phyloP scores from a whole-genome alignment of 2,888 invertebrate species.

The Ichneumoninae sp. region DNA sequence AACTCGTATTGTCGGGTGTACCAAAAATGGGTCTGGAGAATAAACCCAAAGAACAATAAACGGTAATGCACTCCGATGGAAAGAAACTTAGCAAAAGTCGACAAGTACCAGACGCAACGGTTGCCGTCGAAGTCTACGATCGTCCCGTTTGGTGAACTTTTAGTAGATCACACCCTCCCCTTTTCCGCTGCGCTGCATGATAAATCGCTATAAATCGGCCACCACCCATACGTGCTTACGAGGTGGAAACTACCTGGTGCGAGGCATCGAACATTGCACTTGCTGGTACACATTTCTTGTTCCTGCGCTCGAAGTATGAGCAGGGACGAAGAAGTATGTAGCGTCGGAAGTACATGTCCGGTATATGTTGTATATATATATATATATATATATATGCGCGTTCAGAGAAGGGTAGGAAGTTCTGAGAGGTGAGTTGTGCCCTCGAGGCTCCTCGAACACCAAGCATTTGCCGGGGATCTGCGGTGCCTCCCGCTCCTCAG shows the following conservation, averaged over 20 bases:
- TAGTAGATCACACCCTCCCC: neutral
- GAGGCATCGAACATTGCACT: slow-evolving; percentile 25
- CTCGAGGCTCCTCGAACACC: slow-evolving; percentile 16
- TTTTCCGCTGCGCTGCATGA: slow-evolving; percentile 8
- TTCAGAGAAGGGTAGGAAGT: slow-evolving; percentile 32
- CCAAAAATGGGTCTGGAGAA: neutral
- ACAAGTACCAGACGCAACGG: neutral
- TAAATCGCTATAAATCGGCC: slow-evolving; percentile 13
- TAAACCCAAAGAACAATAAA: neutral
- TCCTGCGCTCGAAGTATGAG: slow-evolving; percentile 31
- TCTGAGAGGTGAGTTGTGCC: slow-evolving; percentile 15
- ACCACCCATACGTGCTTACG: slow-evolving; percentile 33
- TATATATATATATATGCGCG: neutral
- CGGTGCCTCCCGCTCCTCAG: neutral
- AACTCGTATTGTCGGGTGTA: neutral
- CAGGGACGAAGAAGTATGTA: slow-evolving; percentile 42
- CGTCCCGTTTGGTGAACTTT: too few relatives aligned
- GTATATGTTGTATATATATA: neutral
- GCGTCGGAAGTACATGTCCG: neutral
- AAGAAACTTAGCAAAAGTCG: neutral
- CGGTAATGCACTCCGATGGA: neutral
- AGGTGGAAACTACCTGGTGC: slow-evolving; percentile 1
- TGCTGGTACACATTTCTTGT: slow-evolving; percentile 44
- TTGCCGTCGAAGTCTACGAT: too few relatives aligned
- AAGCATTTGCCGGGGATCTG: slow-evolving; percentile 8